These are phyloP conservation scores for Eulemur albifrons DNA, from an alignment of 2,797 vertebrate genomes.

Conservation along the genomic window DNA sequence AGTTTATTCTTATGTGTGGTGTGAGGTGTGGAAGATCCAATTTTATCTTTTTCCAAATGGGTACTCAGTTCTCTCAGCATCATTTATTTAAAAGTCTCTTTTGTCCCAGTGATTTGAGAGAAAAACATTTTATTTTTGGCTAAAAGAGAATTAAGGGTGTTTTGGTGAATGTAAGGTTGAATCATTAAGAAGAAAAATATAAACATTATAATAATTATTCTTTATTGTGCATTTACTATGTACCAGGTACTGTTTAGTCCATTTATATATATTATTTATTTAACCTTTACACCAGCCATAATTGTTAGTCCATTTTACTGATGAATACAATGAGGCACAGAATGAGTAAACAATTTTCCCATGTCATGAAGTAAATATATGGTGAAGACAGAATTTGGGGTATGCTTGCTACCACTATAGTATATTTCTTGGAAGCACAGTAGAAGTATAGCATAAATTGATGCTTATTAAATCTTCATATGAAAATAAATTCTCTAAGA, in stretches of 20 bases:
- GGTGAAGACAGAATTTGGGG: background rate
- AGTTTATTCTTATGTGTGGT: background rate
- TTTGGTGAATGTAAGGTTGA: background rate
- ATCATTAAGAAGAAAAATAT: background rate
- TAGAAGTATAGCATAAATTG: background rate
- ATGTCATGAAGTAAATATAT: background rate
- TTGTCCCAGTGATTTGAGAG: background rate
- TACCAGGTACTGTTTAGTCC: background rate
- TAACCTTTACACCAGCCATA: background rate
- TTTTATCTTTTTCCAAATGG: background rate
- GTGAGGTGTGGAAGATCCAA: background rate
- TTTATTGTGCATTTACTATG: background rate
- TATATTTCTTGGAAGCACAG: background rate
- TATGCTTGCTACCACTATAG: background rate
- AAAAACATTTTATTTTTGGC: background rate
- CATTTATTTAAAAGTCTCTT: background rate
- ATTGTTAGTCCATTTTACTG: background rate
- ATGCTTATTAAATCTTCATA: background rate
- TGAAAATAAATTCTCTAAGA: background rate
- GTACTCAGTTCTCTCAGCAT: background rate
- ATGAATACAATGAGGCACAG: background rate
- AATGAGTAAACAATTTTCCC: background rate
- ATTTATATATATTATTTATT: background rate
- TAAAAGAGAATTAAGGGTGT: background rate
- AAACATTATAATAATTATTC: background rate